These are phyloP conservation scores for Alcedo quadribrachys DNA, from an alignment of 2,797 vertebrate species.

Conservation along the genomic window DNA sequence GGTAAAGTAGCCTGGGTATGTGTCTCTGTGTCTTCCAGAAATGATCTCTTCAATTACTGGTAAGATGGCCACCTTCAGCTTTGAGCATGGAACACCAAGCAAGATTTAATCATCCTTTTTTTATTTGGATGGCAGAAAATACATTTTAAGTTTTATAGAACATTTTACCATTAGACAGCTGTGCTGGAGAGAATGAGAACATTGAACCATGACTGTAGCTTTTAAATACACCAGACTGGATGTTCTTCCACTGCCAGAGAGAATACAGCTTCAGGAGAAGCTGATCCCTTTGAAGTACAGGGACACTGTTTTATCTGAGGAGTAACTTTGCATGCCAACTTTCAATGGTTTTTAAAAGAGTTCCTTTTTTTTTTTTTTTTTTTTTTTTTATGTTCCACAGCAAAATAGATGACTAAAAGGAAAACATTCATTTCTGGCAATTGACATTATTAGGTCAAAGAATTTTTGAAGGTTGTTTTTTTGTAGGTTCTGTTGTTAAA, in stretches of 20 bases:
- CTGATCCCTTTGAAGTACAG: constrained; percentile 37
- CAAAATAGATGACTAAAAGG: background rate
- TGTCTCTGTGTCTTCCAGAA: background rate
- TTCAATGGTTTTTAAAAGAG: background rate
- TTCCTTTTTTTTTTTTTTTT: background rate
- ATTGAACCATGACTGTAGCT: background rate
- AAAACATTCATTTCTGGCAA: constrained; percentile 43
- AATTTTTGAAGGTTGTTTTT: background rate
- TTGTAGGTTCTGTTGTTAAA: constrained; percentile 19
- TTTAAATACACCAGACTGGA: background rate
- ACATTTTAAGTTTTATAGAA: background rate
- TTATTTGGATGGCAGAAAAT: background rate
- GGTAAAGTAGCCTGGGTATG: background rate
- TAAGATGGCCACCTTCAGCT: background rate
- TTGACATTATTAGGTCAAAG: constrained; percentile 53
- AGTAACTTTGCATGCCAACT: background rate
- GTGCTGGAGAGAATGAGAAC: constrained; percentile 8
- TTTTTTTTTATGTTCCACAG: background rate
- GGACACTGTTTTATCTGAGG: background rate
- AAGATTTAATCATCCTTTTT: background rate
- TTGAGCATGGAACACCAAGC: background rate
- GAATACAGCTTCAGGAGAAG: constrained; percentile 26
- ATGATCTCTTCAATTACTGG: background rate
- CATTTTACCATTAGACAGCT: background rate
- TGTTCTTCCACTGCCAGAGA: background rate